Conservation (phyloP, 2,888 invertebrate genomes). For the Dynastes grantii region DNA sequence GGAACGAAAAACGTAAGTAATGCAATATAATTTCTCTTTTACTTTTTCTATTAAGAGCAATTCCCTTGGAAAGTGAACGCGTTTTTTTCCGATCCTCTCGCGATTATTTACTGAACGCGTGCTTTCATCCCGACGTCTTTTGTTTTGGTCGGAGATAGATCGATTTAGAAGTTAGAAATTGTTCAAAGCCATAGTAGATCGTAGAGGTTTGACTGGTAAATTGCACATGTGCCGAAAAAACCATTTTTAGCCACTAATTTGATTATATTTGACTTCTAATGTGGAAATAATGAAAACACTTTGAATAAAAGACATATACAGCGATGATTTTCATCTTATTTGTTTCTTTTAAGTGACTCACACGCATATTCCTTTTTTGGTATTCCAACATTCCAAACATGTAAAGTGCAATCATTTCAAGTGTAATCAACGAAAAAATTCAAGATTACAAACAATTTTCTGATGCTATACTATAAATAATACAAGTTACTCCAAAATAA, state of each 20-base stretch:
- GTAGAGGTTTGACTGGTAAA: background rate
- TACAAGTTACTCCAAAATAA: too few relatives aligned
- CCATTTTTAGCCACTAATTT: background rate
- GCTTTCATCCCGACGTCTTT: background rate
- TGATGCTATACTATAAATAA: too few relatives aligned
- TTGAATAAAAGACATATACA: background rate
- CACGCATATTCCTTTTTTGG: too few relatives aligned
- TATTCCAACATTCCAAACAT: too few relatives aligned
- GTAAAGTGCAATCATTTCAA: too few relatives aligned
- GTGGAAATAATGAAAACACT: background rate
- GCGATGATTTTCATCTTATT: background rate
- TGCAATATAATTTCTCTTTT: constrained; percentile 6
- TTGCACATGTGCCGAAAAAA: background rate
- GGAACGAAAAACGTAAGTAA: constrained; percentile 27
- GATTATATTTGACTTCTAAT: background rate
- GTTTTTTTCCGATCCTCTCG: background rate
- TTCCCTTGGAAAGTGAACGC: background rate
- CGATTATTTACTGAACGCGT: constrained; percentile 2
- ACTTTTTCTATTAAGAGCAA: background rate
- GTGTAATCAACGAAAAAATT: too few relatives aligned
- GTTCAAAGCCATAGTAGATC: background rate
- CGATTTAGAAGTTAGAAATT: background rate
- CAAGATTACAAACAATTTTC: too few relatives aligned
- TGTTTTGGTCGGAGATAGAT: background rate
- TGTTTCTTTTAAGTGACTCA: background rate